Conservation (phyloP, 2,888 invertebrate genomes). For the Trachelus tabidus region DNA sequence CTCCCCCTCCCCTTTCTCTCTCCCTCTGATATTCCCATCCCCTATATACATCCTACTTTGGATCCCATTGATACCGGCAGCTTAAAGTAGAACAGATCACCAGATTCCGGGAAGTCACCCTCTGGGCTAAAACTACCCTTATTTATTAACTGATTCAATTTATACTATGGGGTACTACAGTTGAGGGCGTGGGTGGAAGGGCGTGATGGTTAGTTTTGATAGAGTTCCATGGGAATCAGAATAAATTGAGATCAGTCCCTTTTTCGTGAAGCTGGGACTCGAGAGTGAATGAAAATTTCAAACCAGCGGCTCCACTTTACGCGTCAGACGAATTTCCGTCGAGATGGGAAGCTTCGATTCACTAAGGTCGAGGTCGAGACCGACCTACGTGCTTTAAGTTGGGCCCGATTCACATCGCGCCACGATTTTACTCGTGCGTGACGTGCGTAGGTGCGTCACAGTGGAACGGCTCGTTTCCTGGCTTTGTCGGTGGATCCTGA, state of each 20-base stretch:
- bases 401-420: background rate
- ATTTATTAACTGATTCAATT: background rate
- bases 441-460: conserved; percentile 7
- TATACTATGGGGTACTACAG: background rate
- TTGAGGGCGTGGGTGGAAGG: background rate
- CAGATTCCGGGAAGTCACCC: background rate
- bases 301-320: background rate
- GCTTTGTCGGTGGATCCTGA: background rate
- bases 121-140: background rate
- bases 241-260: background rate
- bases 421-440: conserved; percentile 2
- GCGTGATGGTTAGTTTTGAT: background rate
- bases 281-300: background rate
- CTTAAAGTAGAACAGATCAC: background rate
- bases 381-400: background rate
- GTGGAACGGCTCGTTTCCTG: background rate
- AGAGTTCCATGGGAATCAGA: background rate
- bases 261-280: background rate
- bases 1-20: too few relatives aligned
- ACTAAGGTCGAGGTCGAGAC: background rate
- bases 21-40: background rate
- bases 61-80: background rate
- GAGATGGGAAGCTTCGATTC: background rate
- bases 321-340: background rate
- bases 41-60: background rate